phyloP scores from a whole-genome alignment of 2,113 vertebrate genomes.

The Myotis lucifugus region DNA sequence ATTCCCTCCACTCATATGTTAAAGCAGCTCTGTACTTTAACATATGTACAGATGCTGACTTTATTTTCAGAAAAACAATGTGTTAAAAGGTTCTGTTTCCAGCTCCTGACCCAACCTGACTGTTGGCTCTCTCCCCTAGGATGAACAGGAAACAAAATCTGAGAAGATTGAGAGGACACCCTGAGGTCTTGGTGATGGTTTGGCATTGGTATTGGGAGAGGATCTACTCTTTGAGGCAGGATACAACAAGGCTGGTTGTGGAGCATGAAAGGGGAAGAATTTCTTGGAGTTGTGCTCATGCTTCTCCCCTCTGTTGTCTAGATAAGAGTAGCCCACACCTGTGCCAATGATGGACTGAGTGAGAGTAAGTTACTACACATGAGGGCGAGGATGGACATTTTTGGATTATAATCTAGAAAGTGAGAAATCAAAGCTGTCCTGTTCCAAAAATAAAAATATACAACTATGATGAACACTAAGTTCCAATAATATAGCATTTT shows the following conservation, averaged over 20 bases:
- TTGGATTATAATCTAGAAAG: neutral
- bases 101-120: neutral
- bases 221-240: neutral
- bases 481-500: neutral
- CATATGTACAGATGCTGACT: neutral
- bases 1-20: neutral
- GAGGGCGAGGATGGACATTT: neutral
- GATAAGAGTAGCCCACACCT: neutral
- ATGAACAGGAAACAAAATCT: neutral
- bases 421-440: conserved; percentile 18
- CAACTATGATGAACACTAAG: neutral
- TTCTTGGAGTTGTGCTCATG: neutral
- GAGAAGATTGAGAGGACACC: neutral
- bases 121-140: neutral
- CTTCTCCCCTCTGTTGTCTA: neutral
- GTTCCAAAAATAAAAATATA: conserved; percentile 22
- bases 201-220: neutral
- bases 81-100: neutral
- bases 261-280: neutral
- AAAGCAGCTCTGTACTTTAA: neutral
- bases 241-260: neutral
- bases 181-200: too few species aligned
- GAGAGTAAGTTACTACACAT: neutral
- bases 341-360: neutral
- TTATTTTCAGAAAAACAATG: neutral